Conservation (phyloP, 1,140 invertebrate species). For the Marisa cornuarietis region DNA sequence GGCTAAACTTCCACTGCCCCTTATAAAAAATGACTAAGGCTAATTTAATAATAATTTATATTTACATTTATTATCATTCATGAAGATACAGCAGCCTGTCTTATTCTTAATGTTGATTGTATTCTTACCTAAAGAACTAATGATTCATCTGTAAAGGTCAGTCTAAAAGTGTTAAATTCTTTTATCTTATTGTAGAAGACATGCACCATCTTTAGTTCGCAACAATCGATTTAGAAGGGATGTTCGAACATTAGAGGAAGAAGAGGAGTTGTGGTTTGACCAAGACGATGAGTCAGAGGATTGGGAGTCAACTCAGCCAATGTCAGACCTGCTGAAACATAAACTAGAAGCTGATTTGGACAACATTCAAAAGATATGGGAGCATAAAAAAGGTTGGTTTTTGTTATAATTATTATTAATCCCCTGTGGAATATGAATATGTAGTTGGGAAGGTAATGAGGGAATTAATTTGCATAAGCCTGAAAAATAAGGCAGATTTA, state of each 20-base stretch:
- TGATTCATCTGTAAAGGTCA: too few species aligned
- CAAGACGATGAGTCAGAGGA: slow-evolving; percentile 93
- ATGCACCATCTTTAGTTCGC: slow-evolving; percentile 45
- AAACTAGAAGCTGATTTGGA: slow-evolving; percentile 73
- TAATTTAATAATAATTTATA: too few species aligned
- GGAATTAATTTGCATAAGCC: too few species aligned
- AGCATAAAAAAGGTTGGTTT: slow-evolving; percentile 58
- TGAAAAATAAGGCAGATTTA: too few species aligned
- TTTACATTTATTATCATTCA: too few species aligned
- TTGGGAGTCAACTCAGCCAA: slow-evolving; percentile 55
- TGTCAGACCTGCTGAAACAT: slow-evolving; percentile 58
- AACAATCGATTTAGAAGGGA: slow-evolving; percentile 87
- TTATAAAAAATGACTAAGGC: too few species aligned
- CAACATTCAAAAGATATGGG: slow-evolving; percentile 70
- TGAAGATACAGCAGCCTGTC: too few species aligned
- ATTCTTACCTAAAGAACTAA: too few species aligned
- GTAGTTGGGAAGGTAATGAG: too few species aligned
- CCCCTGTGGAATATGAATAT: too few species aligned
- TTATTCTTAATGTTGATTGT: too few species aligned
- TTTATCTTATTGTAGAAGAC: slow-evolving; percentile 23
- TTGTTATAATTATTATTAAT: neutral
- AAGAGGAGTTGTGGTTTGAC: slow-evolving; percentile 99
- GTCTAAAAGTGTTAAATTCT: slow-evolving; percentile 15
- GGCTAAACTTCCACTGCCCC: too few species aligned
- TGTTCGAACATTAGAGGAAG: slow-evolving; percentile 91